Percentiles rank a stretch among this genome's conserved stretches.
phyloP scores from a whole-genome alignment of 35 echinoderm and acorn worm species.

The Stichopus chloronotus region DNA sequence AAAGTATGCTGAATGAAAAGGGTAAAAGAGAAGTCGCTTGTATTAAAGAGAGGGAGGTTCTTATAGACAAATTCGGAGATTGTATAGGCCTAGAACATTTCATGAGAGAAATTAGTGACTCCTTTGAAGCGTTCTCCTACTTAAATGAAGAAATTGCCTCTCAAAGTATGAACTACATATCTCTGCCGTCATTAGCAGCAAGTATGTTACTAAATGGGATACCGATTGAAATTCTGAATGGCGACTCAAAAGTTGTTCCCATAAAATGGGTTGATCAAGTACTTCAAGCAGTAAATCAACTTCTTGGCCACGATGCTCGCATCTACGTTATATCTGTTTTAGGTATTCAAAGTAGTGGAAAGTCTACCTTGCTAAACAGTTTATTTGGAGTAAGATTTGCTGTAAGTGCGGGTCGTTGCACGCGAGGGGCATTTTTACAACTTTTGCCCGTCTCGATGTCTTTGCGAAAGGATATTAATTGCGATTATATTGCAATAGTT shows the following conservation, averaged over 20 bases:
- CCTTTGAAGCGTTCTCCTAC: background rate
- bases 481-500: slow-evolving; percentile 44
- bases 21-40: background rate
- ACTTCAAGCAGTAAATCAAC: background rate
- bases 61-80: background rate
- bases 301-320: background rate
- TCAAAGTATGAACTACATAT: background rate
- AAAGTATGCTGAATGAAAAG: background rate
- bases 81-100: slow-evolving; percentile 36
- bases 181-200: background rate
- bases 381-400: slow-evolving; percentile 57
- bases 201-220: slow-evolving; percentile 32
- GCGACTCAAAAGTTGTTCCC: slow-evolving; percentile 35
- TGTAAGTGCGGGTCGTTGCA: slow-evolving; percentile 48
- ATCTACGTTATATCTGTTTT: slow-evolving; percentile 47
- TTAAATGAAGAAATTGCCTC: background rate
- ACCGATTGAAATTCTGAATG: slow-evolving; percentile 42
- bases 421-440: slow-evolving; percentile 28
- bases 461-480: background rate
- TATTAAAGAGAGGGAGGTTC: background rate
- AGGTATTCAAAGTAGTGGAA: slow-evolving; percentile 61
- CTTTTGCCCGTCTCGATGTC: background rate
- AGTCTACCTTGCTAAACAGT: slow-evolving; percentile 40
- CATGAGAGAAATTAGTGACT: slow-evolving; percentile 26
- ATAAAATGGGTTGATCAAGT: slow-evolving; percentile 25